Evolutionary conservation across 2,888 invertebrate species (phyloP).

Genomic region (Neoascia interrupta): DNA sequence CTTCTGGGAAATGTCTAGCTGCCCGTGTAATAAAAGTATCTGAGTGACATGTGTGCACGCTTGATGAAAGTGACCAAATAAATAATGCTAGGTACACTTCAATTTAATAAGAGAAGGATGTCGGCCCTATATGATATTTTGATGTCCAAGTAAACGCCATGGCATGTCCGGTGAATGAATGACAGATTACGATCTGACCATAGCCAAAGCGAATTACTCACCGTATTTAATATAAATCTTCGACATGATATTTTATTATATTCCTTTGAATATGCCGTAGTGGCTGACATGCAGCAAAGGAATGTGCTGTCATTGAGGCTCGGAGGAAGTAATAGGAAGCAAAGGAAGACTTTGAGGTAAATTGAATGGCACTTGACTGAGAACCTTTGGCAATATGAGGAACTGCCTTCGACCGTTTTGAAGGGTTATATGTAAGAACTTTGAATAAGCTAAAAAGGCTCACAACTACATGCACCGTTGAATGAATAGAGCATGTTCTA

Average conservation of each 20-base stretch:
- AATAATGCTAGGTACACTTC: conserved; percentile 54
- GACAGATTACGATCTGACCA: conserved; percentile 62
- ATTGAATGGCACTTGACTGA: too few relatives aligned
- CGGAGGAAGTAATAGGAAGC: conserved; percentile 9
- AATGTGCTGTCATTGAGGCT: conserved; percentile 22
- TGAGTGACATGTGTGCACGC: conserved; percentile 7
- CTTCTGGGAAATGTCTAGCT: conserved; percentile 26
- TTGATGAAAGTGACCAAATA: conserved; percentile 34
- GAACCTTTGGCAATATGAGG: too few relatives aligned
- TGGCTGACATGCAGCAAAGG: conserved; percentile 9
- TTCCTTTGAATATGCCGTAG: conserved; percentile 28
- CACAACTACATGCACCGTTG: too few relatives aligned
- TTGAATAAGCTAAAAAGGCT: too few relatives aligned
- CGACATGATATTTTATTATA: conserved; percentile 64
- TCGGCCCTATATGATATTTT: conserved; percentile 1
- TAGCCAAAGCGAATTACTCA: conserved; percentile 65
- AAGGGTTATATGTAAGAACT: too few relatives aligned
- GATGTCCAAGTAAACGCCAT: conserved; percentile 36
- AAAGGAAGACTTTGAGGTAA: background rate
- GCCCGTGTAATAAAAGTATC: conserved; percentile 48
- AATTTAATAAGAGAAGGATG: conserved; percentile 56
- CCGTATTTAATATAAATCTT: conserved; percentile 66
- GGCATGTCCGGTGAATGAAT: conserved; percentile 55
- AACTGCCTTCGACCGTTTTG: too few relatives aligned
- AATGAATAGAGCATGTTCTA: too few relatives aligned